These are phyloP conservation scores for Beris morrisii DNA, from an alignment of 2,888 invertebrate genomes.

Conservation along the genomic window DNA sequence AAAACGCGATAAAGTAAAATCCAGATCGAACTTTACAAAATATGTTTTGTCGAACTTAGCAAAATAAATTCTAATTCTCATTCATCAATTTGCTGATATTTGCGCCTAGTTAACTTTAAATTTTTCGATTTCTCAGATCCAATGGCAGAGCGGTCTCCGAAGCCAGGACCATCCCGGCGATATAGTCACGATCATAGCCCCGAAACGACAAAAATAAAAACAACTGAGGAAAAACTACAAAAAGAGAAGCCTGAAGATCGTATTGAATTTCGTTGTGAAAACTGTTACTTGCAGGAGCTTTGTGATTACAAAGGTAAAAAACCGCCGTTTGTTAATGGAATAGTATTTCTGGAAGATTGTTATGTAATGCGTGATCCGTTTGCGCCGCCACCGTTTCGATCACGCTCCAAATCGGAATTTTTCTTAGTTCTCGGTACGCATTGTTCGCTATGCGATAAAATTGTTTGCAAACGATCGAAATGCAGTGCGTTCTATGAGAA, in stretches of 20 bases:
- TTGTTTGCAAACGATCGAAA: conserved; percentile 70
- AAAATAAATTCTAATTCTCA: too few relatives aligned
- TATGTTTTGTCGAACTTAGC: too few relatives aligned
- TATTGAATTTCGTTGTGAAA: conserved; percentile 60
- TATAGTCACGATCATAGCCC: background rate
- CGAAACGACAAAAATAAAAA: background rate
- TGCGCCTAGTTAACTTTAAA: too few relatives aligned
- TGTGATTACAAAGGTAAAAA: conserved; percentile 75
- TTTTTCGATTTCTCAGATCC: too few relatives aligned
- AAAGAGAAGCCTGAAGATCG: conserved; percentile 49
- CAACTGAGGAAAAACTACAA: conserved; percentile 36
- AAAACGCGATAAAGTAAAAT: too few relatives aligned
- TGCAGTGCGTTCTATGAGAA: conserved; percentile 81
- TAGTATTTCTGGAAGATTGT: conserved; percentile 70
- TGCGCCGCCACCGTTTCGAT: conserved; percentile 60
- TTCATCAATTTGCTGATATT: too few relatives aligned
- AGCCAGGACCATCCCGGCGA: too few relatives aligned
- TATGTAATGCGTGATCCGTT: conserved; percentile 88
- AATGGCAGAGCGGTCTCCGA: too few relatives aligned
- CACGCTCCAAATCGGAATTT: conserved; percentile 68
- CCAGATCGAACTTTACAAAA: too few relatives aligned
- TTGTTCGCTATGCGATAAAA: conserved; percentile 68
- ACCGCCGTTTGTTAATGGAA: conserved; percentile 70
- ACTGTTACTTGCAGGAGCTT: conserved; percentile 68
- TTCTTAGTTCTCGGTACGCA: conserved; percentile 72